Base-by-base conservation (phyloP, 2,888 invertebrate species). In the Ichneumon xanthorius region DNA sequence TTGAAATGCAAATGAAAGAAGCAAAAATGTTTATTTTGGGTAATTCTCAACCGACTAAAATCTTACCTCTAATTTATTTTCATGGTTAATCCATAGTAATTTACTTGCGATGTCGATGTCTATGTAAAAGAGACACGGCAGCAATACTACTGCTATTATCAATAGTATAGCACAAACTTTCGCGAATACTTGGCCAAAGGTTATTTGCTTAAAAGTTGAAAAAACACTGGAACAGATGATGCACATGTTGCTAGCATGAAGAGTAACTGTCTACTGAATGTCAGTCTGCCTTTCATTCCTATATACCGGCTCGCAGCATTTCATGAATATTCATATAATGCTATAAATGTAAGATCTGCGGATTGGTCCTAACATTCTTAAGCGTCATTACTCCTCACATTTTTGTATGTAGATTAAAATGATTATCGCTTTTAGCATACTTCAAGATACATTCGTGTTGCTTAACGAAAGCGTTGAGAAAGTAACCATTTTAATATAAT, bases 101-200 rank as follows among this genome's bases (percentile, higher is more conserved):
- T 61, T 84, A 11, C 53, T 80, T 67, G 58, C 76, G 19, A 84
- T 70, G 30, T 84, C 76, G 40, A 84, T 80, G 55, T 84, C 77
- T 48, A 84, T 30, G 40, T 84, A 84, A 22, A 84, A 72, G 6
- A 84, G 55, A 30, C 76, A 72, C 65, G 84, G 84, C 50, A 84
- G 58, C 77, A 84, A 67, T 50, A 80, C 48, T 65, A 84, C 76
- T 58, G 30, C 37, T 40, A 77, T 50, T 14, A 84, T 80, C 3
- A 84, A 4, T 3, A 84, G 26, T 33, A 77, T 48, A 11, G 80
- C 84, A 58, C 84, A 84, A n/a, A 72, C 48, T 80, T 68, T 84
- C n/a, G 50, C 71, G 16, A 80, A 70, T 40, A 77, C 11, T n/a
- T 76, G 40, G 19, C 55, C 40, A 9, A 71, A 16, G 7, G 63